A percentile compares a stretch with the other conserved stretches of the same genome.
phyloP scores from a whole-genome alignment of 2,888 invertebrate species.

The Agapostemon virescens region DNA sequence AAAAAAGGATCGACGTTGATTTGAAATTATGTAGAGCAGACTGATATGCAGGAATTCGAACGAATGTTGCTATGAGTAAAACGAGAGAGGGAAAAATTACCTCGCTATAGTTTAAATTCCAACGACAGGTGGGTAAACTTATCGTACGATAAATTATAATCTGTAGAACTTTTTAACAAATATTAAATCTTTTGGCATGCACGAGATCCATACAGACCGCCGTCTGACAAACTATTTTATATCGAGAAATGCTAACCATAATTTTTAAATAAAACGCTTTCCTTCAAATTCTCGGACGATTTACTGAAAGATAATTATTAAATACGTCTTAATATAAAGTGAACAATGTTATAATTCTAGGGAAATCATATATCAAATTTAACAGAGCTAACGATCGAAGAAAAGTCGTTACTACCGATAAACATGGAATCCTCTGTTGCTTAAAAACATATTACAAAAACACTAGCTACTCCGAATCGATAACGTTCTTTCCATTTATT shows the following conservation, averaged over 20 bases:
- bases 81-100: too few species aligned
- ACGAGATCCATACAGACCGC: neutral
- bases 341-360: neutral
- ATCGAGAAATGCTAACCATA: neutral
- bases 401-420: neutral
- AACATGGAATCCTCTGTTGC: neutral
- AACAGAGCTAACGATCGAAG: neutral
- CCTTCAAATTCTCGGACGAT: neutral
- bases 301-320: neutral
- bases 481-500: conserved; percentile 3
- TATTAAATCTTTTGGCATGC: neutral
- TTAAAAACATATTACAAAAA: neutral
- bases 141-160: neutral
- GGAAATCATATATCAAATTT: neutral
- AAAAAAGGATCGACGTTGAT: neutral
- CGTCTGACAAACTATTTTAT: neutral
- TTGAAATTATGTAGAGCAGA: neutral
- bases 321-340: neutral
- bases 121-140: neutral
- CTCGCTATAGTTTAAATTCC: neutral
- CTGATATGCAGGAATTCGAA: neutral
- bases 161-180: neutral
- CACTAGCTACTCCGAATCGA: neutral
- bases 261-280: neutral
- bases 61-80: neutral